Base-by-base conservation (phyloP, 2,797 vertebrate genomes). In the Tolypeutes matacus region DNA sequence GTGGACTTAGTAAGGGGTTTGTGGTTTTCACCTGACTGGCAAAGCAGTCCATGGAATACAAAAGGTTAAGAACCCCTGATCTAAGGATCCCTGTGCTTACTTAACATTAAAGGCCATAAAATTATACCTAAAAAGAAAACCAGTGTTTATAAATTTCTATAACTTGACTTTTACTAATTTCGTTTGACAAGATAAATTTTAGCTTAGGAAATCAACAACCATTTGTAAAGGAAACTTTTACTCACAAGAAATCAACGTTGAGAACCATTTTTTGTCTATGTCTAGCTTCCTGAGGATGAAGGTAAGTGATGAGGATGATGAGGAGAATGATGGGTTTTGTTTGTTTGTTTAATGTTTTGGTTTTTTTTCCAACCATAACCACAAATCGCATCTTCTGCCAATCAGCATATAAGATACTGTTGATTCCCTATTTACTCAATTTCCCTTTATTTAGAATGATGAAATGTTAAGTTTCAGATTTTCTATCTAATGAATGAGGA, bases 111-210 rank as follows among this genome's bases (percentile, higher is more conserved):
- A 21, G 58, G 17, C 11, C 49, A 77, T 36, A 85, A 83, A 93
- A 91, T 65, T 60, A 53, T 34, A 77, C 51, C 10, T 56, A 9
- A 12, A 73, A 92, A 82, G 13, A 2, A 7, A 27, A 2, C 9
- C 76, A 77, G 15, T n/a, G 56, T 86, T 95, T 69, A 85, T 60
- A 69, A 65, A 87, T 89, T n/a, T n/a, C 23, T 53, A 3, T 31
- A 70, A 53, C 8, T 94, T 70, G 23, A 78, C 65, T 89, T 82
- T 86, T 86, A 62, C 46, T 82, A 39, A 62, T 86, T 91, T 89
- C 39, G 76, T 60, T 89, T 77, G 21, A 70, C 21, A 78, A 75
- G 51, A 84, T 82, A 53, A 34, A 86, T 77, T 85, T 94, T 70
- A 84, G 25, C 14, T 81, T 85, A n/a, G 20, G 11, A 82, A 95